Percentiles rank a stretch among this genome's conserved stretches.
Evolutionary conservation across 1,140 invertebrate genomes (phyloP).

Genomic region (Cotesia chilonis): DNA sequence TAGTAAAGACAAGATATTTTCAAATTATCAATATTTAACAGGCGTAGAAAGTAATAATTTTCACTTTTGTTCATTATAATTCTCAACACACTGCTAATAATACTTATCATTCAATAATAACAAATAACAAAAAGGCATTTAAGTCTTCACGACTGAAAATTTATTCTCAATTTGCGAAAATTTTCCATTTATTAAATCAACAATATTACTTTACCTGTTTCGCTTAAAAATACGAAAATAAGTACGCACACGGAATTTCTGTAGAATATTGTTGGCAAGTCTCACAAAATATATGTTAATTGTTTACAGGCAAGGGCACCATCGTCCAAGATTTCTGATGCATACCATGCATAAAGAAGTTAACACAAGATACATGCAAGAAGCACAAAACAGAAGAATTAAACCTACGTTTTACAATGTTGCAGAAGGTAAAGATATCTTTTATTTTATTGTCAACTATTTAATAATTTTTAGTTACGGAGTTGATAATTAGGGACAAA

Average conservation of each 20-base stretch:
- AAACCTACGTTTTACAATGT: slow-evolving; percentile 62
- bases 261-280: too few relatives aligned
- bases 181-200: too few relatives aligned
- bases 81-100: too few relatives aligned
- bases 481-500: too few relatives aligned
- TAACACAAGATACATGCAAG: slow-evolving; percentile 29
- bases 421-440: slow-evolving; percentile 55
- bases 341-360: slow-evolving; percentile 5
- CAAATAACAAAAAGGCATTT: background rate
- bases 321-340: slow-evolving; percentile 16
- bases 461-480: too few relatives aligned
- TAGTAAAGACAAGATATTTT: too few relatives aligned
- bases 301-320: slow-evolving; percentile 37
- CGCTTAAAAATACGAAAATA: slow-evolving; percentile 40
- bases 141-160: too few relatives aligned
- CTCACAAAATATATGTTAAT: slow-evolving; percentile 62
- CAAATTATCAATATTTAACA: too few relatives aligned
- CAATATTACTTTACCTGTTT: slow-evolving; percentile 12
- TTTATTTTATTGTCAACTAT: background rate
- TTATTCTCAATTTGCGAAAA: too few relatives aligned
- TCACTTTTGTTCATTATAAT: too few relatives aligned
- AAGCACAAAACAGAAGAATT: slow-evolving; percentile 37
- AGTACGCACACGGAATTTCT: background rate
- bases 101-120: background rate
- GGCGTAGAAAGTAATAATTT: too few relatives aligned